Evolutionary conservation across 2,888 invertebrate species (phyloP), one percentile per base, ranked within the genome.

Genomic region (Eupithecia inturbata): DNA sequence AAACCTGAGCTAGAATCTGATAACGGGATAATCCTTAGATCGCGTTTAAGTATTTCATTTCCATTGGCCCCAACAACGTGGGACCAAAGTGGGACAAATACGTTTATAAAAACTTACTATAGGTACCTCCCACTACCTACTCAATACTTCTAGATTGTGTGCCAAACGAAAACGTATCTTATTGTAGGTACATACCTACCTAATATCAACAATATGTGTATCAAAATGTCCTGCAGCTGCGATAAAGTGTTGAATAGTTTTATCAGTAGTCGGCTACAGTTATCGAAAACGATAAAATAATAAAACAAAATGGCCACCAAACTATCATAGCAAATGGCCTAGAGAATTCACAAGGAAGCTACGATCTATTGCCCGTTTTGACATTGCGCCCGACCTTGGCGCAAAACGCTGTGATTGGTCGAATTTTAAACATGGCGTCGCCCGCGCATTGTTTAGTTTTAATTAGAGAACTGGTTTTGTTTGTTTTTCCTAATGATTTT

Each of bases 331-430:
- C 83, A 88, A 92, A 89, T 88, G 89, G 90, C 91, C 91, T 92
- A 92, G 89, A 90, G 87, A 86, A 88, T 85, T 88, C 83, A 89
- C 90, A 90, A 92, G 93, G 93, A 93, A 94, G 93, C 88, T 84
- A 88, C 31, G 26, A 31, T 57, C 68, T 70, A 72, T 70, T 67
- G 72, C 45, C 62, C 68, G 85, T 91, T 94, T 93, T 93, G 93
- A 94, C 94, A 94, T 94, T 93, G 94, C 88, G 84, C 82, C 73
- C 88, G 90, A 92, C 94, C 94, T 94, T 93, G 92, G 82, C 82
- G 78, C 78, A 80, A 79, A 77, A 79, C 78, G 80, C 81, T 76
- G 82, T 82, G 86, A 94, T 94, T 94, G 94, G 94, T 82, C 89
- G 83, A 83, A 85, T 82, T 76, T 79, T 67, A 89, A 92, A 91